These are phyloP conservation scores for Aratinga solstitialis DNA, from an alignment of 2,797 vertebrate species.

Conservation along the genomic window DNA sequence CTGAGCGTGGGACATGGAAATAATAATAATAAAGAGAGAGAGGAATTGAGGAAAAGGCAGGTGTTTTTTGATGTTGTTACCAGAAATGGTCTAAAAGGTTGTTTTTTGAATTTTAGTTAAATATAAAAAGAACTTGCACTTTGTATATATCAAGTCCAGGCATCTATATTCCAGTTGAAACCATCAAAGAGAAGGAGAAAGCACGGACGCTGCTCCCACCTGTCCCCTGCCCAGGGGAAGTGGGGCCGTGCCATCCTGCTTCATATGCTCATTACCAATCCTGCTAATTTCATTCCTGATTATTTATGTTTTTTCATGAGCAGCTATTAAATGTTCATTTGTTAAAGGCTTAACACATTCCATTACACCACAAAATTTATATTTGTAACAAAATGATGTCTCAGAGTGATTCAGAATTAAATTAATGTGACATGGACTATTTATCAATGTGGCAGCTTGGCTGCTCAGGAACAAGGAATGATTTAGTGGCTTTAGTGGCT, in stretches of 20 bases:
- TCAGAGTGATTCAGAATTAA: slow-evolving; percentile 73
- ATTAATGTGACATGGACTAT: slow-evolving; percentile 69
- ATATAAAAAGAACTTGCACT: not conserved
- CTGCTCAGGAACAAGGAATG: slow-evolving; percentile 52
- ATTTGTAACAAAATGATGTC: slow-evolving; percentile 68
- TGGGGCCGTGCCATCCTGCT: not conserved
- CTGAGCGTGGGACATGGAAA: not conserved
- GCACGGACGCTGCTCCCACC: not conserved
- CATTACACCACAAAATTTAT: slow-evolving; percentile 74
- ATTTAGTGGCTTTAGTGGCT: slow-evolving; percentile 70
- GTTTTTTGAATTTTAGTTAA: not conserved
- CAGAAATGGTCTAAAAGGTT: not conserved
- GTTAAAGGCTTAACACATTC: slow-evolving; percentile 74
- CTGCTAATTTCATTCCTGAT: slow-evolving; percentile 60
- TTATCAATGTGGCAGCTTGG: slow-evolving; percentile 70
- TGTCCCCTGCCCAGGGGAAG: not conserved
- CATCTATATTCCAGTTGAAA: not conserved
- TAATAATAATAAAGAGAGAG: not conserved
- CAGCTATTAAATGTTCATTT: slow-evolving; percentile 74
- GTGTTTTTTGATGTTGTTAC: not conserved
- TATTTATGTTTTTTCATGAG: slow-evolving; percentile 69
- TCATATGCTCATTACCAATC: slow-evolving; percentile 3
- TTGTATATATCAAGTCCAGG: not conserved
- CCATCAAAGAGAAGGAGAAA: not conserved
- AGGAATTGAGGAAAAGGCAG: not conserved